Conservation (phyloP, 2,113 vertebrate genomes). For the Notarius lentiginosus region DNA sequence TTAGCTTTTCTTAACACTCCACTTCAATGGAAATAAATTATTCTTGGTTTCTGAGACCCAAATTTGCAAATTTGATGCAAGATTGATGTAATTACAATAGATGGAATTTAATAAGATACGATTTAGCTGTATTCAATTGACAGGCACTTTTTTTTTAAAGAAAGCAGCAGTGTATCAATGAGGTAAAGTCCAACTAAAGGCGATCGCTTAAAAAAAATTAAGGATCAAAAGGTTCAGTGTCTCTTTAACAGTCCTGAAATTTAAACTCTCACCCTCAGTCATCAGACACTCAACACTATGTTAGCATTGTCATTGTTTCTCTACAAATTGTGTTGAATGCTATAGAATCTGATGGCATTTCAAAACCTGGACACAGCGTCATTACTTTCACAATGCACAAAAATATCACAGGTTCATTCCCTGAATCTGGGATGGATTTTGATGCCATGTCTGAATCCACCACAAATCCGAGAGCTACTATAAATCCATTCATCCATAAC, state of each 20-base stretch:
- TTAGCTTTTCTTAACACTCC: conserved; percentile 6
- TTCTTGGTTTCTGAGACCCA: background rate
- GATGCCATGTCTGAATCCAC: background rate
- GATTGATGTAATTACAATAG: background rate
- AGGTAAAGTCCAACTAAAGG: background rate
- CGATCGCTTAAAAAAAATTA: background rate
- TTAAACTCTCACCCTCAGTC: background rate
- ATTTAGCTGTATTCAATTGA: background rate
- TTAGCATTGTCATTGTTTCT: background rate
- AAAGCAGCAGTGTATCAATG: background rate
- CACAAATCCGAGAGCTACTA: background rate
- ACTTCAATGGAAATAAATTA: background rate
- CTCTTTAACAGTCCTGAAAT: background rate
- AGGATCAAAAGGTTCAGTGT: background rate
- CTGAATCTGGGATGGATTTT: background rate
- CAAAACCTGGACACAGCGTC: background rate
- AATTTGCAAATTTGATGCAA: background rate
- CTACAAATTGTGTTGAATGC: conserved; percentile 6
- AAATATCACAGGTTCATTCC: background rate
- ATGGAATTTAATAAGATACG: background rate
- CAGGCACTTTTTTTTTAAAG: background rate
- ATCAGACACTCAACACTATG: background rate
- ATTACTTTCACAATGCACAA: background rate
- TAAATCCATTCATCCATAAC: too few relatives aligned
- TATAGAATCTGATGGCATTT: conserved; percentile 5